Percentiles rank a stretch among this genome's conserved stretches.
Evolutionary conservation across 2,888 invertebrate species (phyloP).

Genomic region (Spodoptera exigua): DNA sequence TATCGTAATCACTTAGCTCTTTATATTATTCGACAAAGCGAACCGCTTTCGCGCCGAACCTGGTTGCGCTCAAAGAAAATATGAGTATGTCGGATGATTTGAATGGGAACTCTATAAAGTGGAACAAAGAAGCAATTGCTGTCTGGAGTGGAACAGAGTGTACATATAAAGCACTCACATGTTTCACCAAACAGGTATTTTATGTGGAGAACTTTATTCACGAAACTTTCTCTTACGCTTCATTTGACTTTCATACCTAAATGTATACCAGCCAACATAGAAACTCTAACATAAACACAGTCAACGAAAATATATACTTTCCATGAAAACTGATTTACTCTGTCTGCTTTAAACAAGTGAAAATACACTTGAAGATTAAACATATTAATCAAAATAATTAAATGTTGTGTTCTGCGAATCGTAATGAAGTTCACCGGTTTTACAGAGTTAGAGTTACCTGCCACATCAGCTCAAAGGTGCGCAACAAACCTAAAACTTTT

Average conservation of each 20-base stretch:
- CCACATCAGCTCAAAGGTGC: not conserved
- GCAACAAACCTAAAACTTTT: constrained; percentile 7
- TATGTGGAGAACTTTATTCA: constrained; percentile 17
- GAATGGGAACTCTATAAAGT: constrained; percentile 41
- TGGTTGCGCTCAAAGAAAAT: constrained; percentile 31
- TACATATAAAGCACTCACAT: constrained; percentile 19
- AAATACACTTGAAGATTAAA: no score
- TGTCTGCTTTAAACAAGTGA: no score
- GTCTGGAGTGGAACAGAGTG: constrained; percentile 28
- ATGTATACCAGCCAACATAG: not conserved
- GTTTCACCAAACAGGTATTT: constrained; percentile 27
- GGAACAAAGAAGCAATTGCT: constrained; percentile 41
- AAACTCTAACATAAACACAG: not conserved
- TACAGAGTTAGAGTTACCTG: not conserved
- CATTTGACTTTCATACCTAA: constrained; percentile 15
- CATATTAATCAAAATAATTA: not conserved
- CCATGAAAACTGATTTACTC: no score
- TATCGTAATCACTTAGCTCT: constrained; percentile 29
- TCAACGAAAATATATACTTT: no score
- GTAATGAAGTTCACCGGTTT: constrained; percentile 1
- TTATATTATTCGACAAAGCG: constrained; percentile 20
- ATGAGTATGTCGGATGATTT: constrained; percentile 35
- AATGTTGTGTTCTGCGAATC: not conserved
- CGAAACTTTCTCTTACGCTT: constrained; percentile 27
- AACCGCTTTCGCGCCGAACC: constrained; percentile 25